phyloP scores from a whole-genome alignment of 2,888 invertebrate species.

The Brachyopa scutellaris region DNA sequence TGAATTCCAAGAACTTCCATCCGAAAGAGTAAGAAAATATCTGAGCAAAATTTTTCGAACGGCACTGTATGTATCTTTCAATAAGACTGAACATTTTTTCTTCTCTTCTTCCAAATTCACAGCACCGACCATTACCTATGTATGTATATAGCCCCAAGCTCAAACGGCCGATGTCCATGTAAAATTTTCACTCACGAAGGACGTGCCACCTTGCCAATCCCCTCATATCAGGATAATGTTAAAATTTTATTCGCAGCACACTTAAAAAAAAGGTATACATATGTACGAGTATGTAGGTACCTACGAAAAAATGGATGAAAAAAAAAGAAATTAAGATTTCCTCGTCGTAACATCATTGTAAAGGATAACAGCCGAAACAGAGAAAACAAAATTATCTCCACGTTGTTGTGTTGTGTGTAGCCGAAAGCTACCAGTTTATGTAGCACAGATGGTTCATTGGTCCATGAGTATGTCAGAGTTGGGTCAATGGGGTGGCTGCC shows the following conservation, averaged over 20 bases:
- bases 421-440: neutral
- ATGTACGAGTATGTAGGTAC: too few species aligned
- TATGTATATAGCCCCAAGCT: too few species aligned
- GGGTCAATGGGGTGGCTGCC: neutral
- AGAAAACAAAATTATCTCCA: slow-evolving; percentile 41
- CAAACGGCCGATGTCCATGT: slow-evolving; percentile 2
- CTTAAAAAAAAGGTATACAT: too few species aligned
- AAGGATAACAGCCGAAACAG: slow-evolving; percentile 40
- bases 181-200: slow-evolving; percentile 32
- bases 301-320: slow-evolving; percentile 10
- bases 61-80: too few species aligned
- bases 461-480: neutral
- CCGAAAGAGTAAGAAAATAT: too few species aligned
- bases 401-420: neutral
- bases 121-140: neutral
- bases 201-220: neutral
- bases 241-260: slow-evolving; percentile 28
- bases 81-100: too few species aligned
- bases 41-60: too few species aligned
- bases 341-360: slow-evolving; percentile 45
- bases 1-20: too few species aligned
- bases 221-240: slow-evolving; percentile 30
- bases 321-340: slow-evolving; percentile 46
- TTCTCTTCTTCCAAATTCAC: neutral
- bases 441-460: slow-evolving; percentile 20